Conservation (phyloP, 2,888 invertebrate genomes). For the Parelbella ahira region DNA sequence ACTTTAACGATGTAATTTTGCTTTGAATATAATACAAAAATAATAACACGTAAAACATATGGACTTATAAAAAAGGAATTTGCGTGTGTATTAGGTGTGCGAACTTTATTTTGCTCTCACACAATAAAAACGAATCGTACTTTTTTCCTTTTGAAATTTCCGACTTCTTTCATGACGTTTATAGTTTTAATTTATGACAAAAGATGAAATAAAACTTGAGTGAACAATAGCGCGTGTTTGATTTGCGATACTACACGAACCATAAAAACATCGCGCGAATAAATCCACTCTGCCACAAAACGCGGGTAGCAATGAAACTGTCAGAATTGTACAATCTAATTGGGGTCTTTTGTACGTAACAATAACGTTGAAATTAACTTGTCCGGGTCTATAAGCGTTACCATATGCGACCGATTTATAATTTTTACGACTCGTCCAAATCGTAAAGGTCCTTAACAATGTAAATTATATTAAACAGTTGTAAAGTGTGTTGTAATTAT, state of each 20-base stretch:
- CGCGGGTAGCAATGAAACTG: slow-evolving; percentile 5
- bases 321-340: no score
- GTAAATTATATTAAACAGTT: slow-evolving; percentile 45
- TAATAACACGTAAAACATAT: no score
- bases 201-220: slow-evolving; percentile 15
- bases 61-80: no score
- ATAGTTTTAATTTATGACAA: slow-evolving; percentile 5
- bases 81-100: no score
- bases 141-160: no score
- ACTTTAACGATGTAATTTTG: no score
- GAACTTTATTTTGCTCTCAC: no score
- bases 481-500: slow-evolving; percentile 42
- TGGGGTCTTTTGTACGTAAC: no score
- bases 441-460: slow-evolving; percentile 38
- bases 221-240: slow-evolving; percentile 7
- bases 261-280: slow-evolving; percentile 9
- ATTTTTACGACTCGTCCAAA: slow-evolving; percentile 30
- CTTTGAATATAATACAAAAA: no score
- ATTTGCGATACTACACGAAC: slow-evolving; percentile 3
- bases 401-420: slow-evolving; percentile 30
- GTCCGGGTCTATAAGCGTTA: background rate
- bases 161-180: no score
- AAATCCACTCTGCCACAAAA: slow-evolving; percentile 12
- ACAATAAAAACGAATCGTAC: no score
- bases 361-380: background rate